Conservation (phyloP, 2,888 invertebrate genomes). For the Xiphydria camelus region DNA sequence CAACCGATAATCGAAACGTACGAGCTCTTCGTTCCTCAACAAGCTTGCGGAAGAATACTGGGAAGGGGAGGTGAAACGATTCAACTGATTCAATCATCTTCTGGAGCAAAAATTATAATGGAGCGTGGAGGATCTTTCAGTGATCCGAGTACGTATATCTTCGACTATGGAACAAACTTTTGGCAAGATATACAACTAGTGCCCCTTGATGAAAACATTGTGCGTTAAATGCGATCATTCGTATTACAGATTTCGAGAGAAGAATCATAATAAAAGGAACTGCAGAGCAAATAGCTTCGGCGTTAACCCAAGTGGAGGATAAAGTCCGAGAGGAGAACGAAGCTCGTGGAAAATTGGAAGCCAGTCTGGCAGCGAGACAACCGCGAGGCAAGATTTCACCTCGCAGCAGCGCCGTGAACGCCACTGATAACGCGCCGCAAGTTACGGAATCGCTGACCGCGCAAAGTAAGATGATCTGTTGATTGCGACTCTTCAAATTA, state of each 20-base stretch:
- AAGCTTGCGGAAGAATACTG: slow-evolving; percentile 73
- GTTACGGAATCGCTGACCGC: slow-evolving; percentile 2
- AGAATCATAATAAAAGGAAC: slow-evolving; percentile 66
- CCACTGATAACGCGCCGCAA: slow-evolving; percentile 11
- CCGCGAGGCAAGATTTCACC: slow-evolving; percentile 36
- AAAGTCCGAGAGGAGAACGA: slow-evolving; percentile 61
- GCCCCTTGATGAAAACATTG: background rate
- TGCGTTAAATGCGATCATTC: no score
- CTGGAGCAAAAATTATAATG: slow-evolving; percentile 75
- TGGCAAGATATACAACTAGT: slow-evolving; percentile 2
- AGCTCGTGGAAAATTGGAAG: slow-evolving; percentile 25
- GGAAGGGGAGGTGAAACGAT: slow-evolving; percentile 76
- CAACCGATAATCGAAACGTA: slow-evolving; percentile 72
- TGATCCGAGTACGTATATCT: slow-evolving; percentile 27
- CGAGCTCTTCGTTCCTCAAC: slow-evolving; percentile 69
- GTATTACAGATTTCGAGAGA: slow-evolving; percentile 36
- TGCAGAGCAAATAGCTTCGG: slow-evolving; percentile 73
- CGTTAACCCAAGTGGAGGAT: slow-evolving; percentile 72
- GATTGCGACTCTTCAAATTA: no score
- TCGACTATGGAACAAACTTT: no score
- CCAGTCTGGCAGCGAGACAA: slow-evolving; percentile 23
- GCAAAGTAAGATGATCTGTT: background rate
- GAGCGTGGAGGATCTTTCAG: slow-evolving; percentile 41
- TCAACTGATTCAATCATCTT: slow-evolving; percentile 69
- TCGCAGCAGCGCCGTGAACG: slow-evolving; percentile 17